Conservation (phyloP, 2,888 invertebrate species). For the Drosophila fulvimacula region DNA sequence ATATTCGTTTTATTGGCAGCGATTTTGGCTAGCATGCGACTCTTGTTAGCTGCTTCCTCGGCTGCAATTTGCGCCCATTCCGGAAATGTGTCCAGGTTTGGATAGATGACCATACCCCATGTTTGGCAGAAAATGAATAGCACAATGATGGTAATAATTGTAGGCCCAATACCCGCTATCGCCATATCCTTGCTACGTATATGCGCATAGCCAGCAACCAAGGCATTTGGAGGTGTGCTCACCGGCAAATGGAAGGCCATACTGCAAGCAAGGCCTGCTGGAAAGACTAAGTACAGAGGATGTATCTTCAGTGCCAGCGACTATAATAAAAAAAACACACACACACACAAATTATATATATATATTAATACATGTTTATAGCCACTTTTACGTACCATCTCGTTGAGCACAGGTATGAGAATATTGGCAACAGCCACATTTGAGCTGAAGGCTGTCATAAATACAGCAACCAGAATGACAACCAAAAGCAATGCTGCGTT, state of each 20-base stretch:
- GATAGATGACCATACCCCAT: slow-evolving; percentile 90
- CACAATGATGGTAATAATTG: slow-evolving; percentile 89
- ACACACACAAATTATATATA: neutral
- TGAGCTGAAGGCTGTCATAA: slow-evolving; percentile 94
- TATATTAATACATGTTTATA: neutral
- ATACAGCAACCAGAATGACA: slow-evolving; percentile 90
- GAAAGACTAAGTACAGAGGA: slow-evolving; percentile 95
- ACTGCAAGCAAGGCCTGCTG: slow-evolving; percentile 94
- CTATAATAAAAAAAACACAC: slow-evolving; percentile 85
- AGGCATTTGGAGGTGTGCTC: slow-evolving; percentile 97
- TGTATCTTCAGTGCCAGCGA: slow-evolving; percentile 90
- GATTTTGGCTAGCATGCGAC: slow-evolving; percentile 1
- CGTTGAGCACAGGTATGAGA: slow-evolving; percentile 92
- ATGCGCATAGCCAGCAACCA: slow-evolving; percentile 93
- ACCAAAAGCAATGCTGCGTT: slow-evolving; percentile 89
- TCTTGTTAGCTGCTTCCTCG: slow-evolving; percentile 35
- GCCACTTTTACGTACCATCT: slow-evolving; percentile 87
- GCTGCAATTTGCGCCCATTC: slow-evolving; percentile 86
- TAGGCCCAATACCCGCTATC: slow-evolving; percentile 91
- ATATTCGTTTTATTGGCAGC: slow-evolving; percentile 29
- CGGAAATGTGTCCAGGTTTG: slow-evolving; percentile 87
- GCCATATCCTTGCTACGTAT: slow-evolving; percentile 92
- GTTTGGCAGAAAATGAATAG: slow-evolving; percentile 91
- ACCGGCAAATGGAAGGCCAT: slow-evolving; percentile 97
- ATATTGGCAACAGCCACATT: slow-evolving; percentile 96